Conservation (phyloP, 1,140 invertebrate species). For the Drosophila asahinai region DNA sequence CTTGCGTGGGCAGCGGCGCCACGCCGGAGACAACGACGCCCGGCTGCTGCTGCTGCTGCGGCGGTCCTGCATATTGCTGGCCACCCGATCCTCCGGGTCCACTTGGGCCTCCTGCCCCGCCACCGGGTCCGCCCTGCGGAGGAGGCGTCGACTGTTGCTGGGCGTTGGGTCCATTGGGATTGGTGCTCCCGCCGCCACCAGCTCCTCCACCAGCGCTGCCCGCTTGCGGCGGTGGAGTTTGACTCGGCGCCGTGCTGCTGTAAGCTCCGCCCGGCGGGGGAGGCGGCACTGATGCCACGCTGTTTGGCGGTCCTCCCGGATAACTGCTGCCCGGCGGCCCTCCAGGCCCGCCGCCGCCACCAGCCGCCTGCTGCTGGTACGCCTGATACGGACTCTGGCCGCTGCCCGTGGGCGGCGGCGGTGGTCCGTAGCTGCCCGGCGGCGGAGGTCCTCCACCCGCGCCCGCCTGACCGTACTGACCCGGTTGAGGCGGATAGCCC, state of each 20-base stretch:
- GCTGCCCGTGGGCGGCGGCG: slow-evolving; percentile 65
- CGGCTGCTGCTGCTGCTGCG: slow-evolving; percentile 69
- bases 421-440: slow-evolving; percentile 75
- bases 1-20: slow-evolving; percentile 66
- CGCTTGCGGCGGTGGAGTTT: slow-evolving; percentile 74
- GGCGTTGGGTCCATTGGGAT: slow-evolving; percentile 78
- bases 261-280: slow-evolving; percentile 70
- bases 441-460: slow-evolving; percentile 76
- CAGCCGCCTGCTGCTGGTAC: slow-evolving; percentile 45
- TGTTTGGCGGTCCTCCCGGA: slow-evolving; percentile 50
- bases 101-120: slow-evolving; percentile 16
- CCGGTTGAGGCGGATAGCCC: slow-evolving; percentile 75
- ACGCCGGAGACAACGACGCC: slow-evolving; percentile 68
- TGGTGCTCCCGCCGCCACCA: slow-evolving; percentile 44
- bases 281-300: slow-evolving; percentile 55
- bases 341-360: slow-evolving; percentile 34
- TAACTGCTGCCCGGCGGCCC: slow-evolving; percentile 66
- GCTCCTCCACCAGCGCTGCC: slow-evolving; percentile 29
- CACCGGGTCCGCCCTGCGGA: slow-evolving; percentile 32
- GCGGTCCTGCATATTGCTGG: slow-evolving; percentile 69
- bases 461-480: slow-evolving; percentile 74
- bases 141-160: slow-evolving; percentile 81
- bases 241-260: slow-evolving; percentile 76
- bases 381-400: slow-evolving; percentile 75
- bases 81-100: slow-evolving; percentile 46